Base-by-base conservation (phyloP, 2,113 vertebrate genomes). In the Mixornis gularis region DNA sequence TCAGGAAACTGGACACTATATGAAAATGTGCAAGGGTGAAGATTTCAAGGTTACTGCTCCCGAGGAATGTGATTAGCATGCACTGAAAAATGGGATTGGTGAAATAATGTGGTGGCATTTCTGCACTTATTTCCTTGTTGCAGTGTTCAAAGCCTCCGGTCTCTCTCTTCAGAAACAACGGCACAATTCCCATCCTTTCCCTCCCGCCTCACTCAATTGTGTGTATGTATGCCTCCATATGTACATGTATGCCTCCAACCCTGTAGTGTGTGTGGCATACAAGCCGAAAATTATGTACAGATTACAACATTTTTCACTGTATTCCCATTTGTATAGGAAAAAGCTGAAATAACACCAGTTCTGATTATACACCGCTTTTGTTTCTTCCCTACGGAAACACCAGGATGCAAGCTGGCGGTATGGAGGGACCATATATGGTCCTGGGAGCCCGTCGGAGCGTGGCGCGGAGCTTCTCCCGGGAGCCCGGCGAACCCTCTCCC, bases 261-360 rank as follows among this genome's bases (percentile, higher is more conserved):
- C 71, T 41, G 2, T 5, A 29, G 27, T 0, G 9, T 5, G 16
- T 17, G 63, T 21, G 21, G 7, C 55, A 12, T 3, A 15, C 12
- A 5, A 20, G 38, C 53, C 7, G 24, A 20, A 46, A 63, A 14
- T 32, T 13, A 10, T 1, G 21, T 1, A 34, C 10, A 14, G 27
- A 55, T 68, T 18, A 13, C 17, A 8, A 3, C 1, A 10, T 18
- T 66, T 68, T 55, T 30, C 36, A 56, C 41, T 9, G 7, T 14
- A 48, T 20, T 62, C 73, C 70, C 48, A n/a, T 44, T 66, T 63
- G 55, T 80, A 76, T 49, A 79, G 52, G 49, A 64, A 83, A 66
- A 87, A 65, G 13, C 41, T 36, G 44, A 63, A 90, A 8, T 55
- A 70, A 48, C 5, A 52, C 26, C 77, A 32, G 4, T 53, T 64